Base-by-base conservation (phyloP, 2,113 vertebrate genomes). In the Sinocyclocheilus rhinocerous region DNA sequence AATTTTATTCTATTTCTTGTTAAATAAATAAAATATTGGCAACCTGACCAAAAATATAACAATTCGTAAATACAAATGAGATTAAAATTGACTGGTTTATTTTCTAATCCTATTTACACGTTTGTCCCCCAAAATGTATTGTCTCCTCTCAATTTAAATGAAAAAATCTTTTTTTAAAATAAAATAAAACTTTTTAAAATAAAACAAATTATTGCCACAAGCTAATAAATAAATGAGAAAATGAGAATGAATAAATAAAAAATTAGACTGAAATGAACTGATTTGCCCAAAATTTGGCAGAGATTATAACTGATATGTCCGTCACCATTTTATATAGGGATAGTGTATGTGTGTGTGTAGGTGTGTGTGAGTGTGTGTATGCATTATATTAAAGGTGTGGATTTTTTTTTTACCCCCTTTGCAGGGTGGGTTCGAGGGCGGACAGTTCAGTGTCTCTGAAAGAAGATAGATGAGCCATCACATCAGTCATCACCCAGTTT, bases 401-500 rank as follows among this genome's bases (percentile, higher is more conserved):
- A 18, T 42, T 80, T 39, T 45, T n/a, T 29, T 42, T 42, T 45
- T n/a, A 45, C 67, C 65, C 69, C 26, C 50, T 63, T 73, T 84
- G 67, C 11, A 57, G 63, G 85, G 76, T 84, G 83, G 81, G 33
- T 88, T 86, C 10, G 85, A 61, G 57, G 77, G 77, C 36, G 77
- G 77, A 61, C 55, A 80, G 82, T 61, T 67, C 61, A 88, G 79
- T 84, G 89, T 87, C 80, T 80, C 80, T 61, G 77, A 90, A 86
- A 89, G 57, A 90, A 90, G 91, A 90, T 84, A 85, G 89, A 91
- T 90, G 90, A 92, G 84, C 79, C 15, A 88, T 90, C 87, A 89
- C 86, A 33, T 92, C 87, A 90, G 92, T 93, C 87, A 84, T 92
- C 81, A 87, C 50, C 85, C 52, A 90, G 65, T 89, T 84, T 90